Evolutionary conservation across 2,113 vertebrate species (phyloP), one percentile per base, ranked within the genome.

Genomic region (Oceanites oceanicus): DNA sequence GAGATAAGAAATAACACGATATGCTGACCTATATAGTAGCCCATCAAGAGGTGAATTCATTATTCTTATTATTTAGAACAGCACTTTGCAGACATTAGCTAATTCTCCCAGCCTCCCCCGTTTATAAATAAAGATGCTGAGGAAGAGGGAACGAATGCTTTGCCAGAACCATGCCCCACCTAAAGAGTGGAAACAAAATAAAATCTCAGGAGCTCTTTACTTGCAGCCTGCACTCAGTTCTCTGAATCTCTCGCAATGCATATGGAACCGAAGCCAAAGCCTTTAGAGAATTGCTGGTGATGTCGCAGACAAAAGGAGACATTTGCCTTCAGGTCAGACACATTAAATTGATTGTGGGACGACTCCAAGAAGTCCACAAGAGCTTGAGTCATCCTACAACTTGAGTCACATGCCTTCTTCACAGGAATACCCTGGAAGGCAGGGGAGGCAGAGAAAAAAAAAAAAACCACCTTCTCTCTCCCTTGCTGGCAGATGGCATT

Each of bases 311-410:
- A 89, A 93, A 89, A 94, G 70, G 72, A 94, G 80, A 86, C 55
- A 62, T 90, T 94, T 96, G 62, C 85, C 88, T 95, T 90, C 3
- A 7, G 76, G 87, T 84, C 88, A 95, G 94, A 78, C 68, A 61
- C 77, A 88, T 90, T 93, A 91, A 92, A 94, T 72, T 83, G 88
- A 88, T 94, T 94, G 95, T 94, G 83, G 86, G 86, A 91, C 4
- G n/a, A 81, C 90, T 90, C 93, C 82, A 94, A 66, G 63, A 94
- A 79, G 75, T 73, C 86, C 75, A 75, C 75, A 95, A 91, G 90
- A 93, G 76, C 68, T 92, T 96, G 92, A 97, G 80, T 95, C 95
- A 95, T 91, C 62, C 49, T 91, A 96, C 73, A 87, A 89, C 73
- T 91, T 82, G 49, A 91, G 49, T 96, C 89, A 91, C 84, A 79